Percentiles rank a stretch among this genome's conserved stretches.
Evolutionary conservation across 2,113 vertebrate species (phyloP).

Genomic region (Thinocorus orbignyianus): DNA sequence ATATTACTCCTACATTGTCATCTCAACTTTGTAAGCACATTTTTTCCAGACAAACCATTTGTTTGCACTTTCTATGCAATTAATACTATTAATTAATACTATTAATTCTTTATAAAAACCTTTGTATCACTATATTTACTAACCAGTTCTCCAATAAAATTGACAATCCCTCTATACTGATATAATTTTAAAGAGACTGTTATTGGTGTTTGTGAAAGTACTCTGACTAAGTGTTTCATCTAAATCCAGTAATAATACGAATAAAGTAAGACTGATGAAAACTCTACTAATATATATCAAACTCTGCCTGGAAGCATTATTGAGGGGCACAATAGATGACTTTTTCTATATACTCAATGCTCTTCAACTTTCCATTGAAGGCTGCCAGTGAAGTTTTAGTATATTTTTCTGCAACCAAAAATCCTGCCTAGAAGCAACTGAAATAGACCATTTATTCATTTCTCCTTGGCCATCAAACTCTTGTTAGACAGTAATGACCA

Average conservation of each 20-base stretch:
- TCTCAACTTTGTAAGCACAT: not conserved
- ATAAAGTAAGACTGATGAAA: not conserved
- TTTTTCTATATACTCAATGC: not conserved
- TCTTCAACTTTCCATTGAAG: not conserved
- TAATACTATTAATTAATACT: too few species aligned
- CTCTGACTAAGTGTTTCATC: not conserved
- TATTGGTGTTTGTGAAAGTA: not conserved
- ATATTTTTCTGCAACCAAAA: not conserved
- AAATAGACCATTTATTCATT: not conserved
- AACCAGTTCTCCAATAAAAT: not conserved
- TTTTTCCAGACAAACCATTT: not conserved
- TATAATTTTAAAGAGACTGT: not conserved
- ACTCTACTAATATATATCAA: not conserved
- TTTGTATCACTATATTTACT: not conserved
- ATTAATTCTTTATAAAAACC: not conserved
- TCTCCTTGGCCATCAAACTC: not conserved
- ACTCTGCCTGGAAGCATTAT: not conserved
- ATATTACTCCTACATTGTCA: not conserved
- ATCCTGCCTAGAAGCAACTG: not conserved
- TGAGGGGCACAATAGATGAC: not conserved
- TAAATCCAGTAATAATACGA: not conserved
- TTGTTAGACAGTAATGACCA: not conserved
- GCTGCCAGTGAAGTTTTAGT: not conserved
- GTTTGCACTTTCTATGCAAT: not conserved
- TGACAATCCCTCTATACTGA: accelerated